These are phyloP conservation scores for Anthopleura sola DNA, from an alignment of 64 coral and sea anemone genomes.

Conservation along the genomic window DNA sequence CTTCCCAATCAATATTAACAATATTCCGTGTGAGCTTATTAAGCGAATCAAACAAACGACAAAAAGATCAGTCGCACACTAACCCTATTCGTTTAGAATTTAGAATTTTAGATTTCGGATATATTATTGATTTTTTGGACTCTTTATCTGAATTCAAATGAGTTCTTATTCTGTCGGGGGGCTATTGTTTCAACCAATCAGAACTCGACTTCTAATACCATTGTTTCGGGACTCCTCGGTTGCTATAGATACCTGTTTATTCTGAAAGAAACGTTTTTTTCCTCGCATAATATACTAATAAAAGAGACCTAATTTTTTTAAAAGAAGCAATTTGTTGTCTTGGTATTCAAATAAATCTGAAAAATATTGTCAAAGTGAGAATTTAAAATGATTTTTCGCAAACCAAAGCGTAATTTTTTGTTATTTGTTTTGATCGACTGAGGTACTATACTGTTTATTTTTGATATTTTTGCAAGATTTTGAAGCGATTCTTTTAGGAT, in stretches of 20 bases:
- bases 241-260: not conserved
- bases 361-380: no score
- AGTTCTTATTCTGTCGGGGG: not conserved
- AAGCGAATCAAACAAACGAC: not conserved
- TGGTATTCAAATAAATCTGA: not conserved
- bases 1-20: not conserved
- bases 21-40: not conserved
- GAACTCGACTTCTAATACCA: not conserved
- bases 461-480: no score
- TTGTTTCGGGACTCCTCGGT: slow-evolving; percentile 2
- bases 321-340: not conserved
- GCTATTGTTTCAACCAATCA: not conserved
- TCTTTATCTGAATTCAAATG: slow-evolving; percentile 2
- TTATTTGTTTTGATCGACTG: no score
- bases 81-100: not conserved
- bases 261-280: not conserved
- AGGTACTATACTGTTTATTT: no score
- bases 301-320: not conserved
- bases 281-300: not conserved
- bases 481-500: no score
- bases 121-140: not conserved
- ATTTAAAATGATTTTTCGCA: no score
- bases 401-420: no score
- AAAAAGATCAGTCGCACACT: not conserved
- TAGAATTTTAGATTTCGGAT: not conserved